phyloP scores from a whole-genome alignment of 2,113 vertebrate genomes.

The Equus przewalskii region DNA sequence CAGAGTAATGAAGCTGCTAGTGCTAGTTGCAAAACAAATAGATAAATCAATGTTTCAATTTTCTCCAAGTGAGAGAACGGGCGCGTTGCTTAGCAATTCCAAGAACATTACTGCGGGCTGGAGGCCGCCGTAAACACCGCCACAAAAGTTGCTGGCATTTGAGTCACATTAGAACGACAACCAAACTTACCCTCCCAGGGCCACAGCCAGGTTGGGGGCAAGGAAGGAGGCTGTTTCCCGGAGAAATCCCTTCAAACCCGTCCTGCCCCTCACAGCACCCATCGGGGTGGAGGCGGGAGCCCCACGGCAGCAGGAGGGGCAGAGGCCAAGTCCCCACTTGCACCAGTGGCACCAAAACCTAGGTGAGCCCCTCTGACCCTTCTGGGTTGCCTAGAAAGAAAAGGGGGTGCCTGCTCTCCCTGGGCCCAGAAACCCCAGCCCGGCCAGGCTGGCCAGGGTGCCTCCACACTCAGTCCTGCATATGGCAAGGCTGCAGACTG shows the following conservation, averaged over 20 bases:
- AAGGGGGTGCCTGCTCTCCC: neutral
- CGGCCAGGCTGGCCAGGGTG: neutral
- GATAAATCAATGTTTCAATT: slow-evolving; percentile 90
- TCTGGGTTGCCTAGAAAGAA: neutral
- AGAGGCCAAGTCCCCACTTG: neutral
- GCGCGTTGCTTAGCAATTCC: slow-evolving; percentile 86
- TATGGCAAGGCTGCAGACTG: fast-evolving
- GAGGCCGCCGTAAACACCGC: neutral
- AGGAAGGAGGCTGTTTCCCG: neutral
- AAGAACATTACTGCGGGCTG: slow-evolving; percentile 61
- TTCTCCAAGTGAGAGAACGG: slow-evolving; percentile 82
- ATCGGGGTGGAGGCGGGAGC: fast-evolving
- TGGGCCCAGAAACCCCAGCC: neutral
- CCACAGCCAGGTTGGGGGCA: neutral
- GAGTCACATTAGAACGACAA: neutral
- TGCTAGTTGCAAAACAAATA: slow-evolving; percentile 88
- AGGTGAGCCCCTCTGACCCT: too few relatives aligned
- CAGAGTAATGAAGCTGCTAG: slow-evolving; percentile 80
- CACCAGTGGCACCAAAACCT: fast-evolving
- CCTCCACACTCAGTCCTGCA: neutral
- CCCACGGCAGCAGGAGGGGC: neutral
- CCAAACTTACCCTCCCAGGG: neutral
- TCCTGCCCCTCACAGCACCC: neutral
- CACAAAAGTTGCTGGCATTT: neutral
- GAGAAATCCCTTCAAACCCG: neutral